These are phyloP conservation scores for Tillus elongatus DNA, from an alignment of 2,888 invertebrate species.

Conservation along the genomic window DNA sequence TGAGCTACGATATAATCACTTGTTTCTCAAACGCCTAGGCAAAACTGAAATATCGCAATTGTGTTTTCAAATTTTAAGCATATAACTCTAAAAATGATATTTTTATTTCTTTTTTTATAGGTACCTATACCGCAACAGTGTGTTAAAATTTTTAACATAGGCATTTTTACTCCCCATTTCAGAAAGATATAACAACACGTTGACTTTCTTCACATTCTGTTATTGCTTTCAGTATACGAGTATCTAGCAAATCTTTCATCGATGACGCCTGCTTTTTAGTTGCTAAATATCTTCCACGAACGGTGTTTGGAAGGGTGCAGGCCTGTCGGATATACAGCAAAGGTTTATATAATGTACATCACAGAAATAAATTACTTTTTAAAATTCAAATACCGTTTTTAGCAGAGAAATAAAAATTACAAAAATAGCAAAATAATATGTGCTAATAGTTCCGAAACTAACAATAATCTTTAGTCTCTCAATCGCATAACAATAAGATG, in stretches of 20 bases:
- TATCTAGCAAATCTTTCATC: slow-evolving; percentile 57
- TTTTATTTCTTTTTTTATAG: not conserved
- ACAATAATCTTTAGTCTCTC: too few species aligned
- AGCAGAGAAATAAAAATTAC: too few species aligned
- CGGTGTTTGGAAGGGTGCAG: slow-evolving; percentile 60
- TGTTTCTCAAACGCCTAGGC: too few species aligned
- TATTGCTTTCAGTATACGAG: slow-evolving; percentile 52
- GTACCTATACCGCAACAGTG: not conserved
- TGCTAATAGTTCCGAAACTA: too few species aligned
- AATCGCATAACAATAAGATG: too few species aligned
- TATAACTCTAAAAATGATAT: too few species aligned
- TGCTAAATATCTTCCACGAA: slow-evolving; percentile 46
- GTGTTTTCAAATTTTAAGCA: too few species aligned
- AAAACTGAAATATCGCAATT: too few species aligned
- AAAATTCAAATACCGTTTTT: too few species aligned
- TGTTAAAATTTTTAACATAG: not conserved
- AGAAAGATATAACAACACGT: slow-evolving; percentile 51
- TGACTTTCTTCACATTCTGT: slow-evolving; percentile 55
- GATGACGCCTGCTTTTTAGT: slow-evolving; percentile 48
- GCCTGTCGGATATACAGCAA: slow-evolving; percentile 59
- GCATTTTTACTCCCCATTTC: slow-evolving; percentile 48
- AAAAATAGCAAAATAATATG: too few species aligned
- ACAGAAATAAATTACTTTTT: too few species aligned
- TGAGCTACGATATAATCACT: too few species aligned
- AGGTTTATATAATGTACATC: slow-evolving; percentile 43